phyloP scores from a whole-genome alignment of 92 coral and sea anemone species.

The Isaurus tuberculatus region DNA sequence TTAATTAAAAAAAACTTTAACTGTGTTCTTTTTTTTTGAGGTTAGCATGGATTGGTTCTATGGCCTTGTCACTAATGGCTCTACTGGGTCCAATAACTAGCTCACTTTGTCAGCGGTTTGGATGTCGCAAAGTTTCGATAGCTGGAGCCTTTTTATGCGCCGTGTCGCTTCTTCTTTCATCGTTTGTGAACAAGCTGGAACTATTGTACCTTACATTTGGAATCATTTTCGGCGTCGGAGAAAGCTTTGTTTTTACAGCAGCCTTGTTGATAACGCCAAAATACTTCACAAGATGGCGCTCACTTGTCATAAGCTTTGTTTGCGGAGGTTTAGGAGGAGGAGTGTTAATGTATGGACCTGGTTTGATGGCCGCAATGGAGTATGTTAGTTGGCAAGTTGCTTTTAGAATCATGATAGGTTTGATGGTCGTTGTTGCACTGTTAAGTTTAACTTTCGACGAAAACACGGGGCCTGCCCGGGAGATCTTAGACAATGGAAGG shows the following conservation, averaged over 20 bases:
- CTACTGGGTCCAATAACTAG: conserved; percentile 21
- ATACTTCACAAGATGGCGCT: conserved; percentile 29
- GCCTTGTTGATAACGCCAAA: conserved; percentile 11
- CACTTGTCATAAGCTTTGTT: conserved; percentile 16
- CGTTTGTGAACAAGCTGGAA: conserved; percentile 32
- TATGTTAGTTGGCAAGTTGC: conserved; percentile 8
- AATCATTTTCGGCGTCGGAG: conserved; percentile 7
- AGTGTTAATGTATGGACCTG: conserved; percentile 17
- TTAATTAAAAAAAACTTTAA: not conserved
- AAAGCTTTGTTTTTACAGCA: conserved; percentile 20
- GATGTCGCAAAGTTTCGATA: conserved; percentile 16
- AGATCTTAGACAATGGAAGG: not conserved
- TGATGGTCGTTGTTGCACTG: conserved; percentile 13
- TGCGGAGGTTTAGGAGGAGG: conserved; percentile 27
- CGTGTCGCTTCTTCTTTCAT: not conserved
- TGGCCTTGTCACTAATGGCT: conserved; percentile 17
- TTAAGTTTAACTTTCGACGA: conserved; percentile 12
- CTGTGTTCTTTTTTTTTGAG: not conserved
- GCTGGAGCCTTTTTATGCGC: conserved; percentile 18
- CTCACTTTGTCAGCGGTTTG: conserved; percentile 13
- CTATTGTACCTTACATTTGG: conserved; percentile 27
- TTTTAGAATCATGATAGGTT: conserved; percentile 11
- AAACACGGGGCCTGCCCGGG: not conserved
- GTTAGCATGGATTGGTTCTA: conserved; percentile 40
- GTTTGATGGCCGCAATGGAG: not conserved